A percentile compares a stretch with the other conserved stretches of the same genome.
Evolutionary conservation across 2,797 vertebrate genomes (phyloP).

Genomic region (Oceanodroma leucorhoa): DNA sequence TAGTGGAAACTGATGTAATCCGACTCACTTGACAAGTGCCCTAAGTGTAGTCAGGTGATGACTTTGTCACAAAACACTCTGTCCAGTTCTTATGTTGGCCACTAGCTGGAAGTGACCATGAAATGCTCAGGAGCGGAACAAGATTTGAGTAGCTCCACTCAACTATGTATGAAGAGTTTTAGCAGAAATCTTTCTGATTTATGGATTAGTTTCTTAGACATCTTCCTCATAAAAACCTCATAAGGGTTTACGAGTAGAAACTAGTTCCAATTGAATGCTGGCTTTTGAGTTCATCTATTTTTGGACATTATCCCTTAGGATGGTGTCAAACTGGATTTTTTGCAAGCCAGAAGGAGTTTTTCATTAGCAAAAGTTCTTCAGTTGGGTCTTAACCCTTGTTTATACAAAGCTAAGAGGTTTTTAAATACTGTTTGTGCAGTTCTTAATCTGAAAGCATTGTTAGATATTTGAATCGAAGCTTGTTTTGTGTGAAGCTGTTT

Average conservation of each 20-base stretch:
- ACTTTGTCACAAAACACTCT: neutral
- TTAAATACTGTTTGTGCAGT: neutral
- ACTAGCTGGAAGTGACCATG: neutral
- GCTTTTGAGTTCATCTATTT: neutral
- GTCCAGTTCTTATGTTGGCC: neutral
- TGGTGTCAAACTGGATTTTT: neutral
- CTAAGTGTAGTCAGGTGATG: neutral
- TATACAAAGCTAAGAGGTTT: neutral
- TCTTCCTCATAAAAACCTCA: neutral
- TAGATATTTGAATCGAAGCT: neutral
- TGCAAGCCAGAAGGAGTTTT: neutral
- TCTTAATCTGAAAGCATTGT: neutral
- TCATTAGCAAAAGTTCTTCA: neutral
- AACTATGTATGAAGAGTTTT: neutral
- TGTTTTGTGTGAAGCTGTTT: neutral
- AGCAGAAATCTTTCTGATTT: neutral
- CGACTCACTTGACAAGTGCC: neutral
- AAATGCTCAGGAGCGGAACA: neutral
- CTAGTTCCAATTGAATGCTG: neutral
- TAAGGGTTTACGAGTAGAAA: neutral
- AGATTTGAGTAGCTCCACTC: neutral
- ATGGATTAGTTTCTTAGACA: neutral
- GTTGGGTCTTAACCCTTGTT: neutral
- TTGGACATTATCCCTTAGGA: neutral
- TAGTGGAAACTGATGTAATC: neutral